A percentile compares a stretch with the other conserved stretches of the same genome.
Conservation (phyloP, 2,888 invertebrate genomes). For the Cheilosia vulpina region DNA sequence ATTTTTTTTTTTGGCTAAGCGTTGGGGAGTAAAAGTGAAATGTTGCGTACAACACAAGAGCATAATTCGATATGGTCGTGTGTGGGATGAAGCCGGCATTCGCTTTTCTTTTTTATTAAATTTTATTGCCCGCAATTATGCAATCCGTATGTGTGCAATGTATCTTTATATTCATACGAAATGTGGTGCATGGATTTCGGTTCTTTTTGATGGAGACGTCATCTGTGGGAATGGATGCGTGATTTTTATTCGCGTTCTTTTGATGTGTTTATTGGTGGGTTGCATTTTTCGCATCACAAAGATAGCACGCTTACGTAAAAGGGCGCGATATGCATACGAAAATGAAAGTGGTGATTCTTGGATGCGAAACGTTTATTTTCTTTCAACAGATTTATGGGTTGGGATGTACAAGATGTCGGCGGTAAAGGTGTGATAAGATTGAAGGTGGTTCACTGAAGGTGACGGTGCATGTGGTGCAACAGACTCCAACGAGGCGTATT, state of each 20-base stretch:
- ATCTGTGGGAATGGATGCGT: slow-evolving; percentile 8
- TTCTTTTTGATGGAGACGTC: slow-evolving; percentile 13
- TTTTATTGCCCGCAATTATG: slow-evolving; percentile 46
- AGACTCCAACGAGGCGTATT: too few species aligned
- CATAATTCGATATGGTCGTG: slow-evolving; percentile 28
- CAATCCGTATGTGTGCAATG: slow-evolving; percentile 25
- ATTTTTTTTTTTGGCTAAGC: slow-evolving; percentile 11
- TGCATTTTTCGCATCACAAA: neutral
- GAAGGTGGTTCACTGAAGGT: neutral
- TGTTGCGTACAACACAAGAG: slow-evolving; percentile 34
- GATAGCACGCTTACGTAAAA: slow-evolving; percentile 1
- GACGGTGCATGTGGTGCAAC: too few species aligned
- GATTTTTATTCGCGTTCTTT: slow-evolving; percentile 6
- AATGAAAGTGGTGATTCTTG: slow-evolving; percentile 15
- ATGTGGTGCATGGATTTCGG: neutral
- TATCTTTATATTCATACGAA: neutral
- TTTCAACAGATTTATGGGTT: neutral
- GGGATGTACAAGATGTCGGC: neutral
- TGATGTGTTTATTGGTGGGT: slow-evolving; percentile 5
- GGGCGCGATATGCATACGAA: neutral
- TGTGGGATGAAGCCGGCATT: slow-evolving; percentile 49
- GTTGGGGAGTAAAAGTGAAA: slow-evolving; percentile 52
- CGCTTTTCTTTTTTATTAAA: slow-evolving; percentile 25
- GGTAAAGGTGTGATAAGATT: neutral
- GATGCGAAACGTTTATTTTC: neutral